A percentile compares a stretch with the other conserved stretches of the same genome.
These are phyloP conservation scores for Cantharis rustica DNA, from an alignment of 2,888 invertebrate genomes.

Conservation along the genomic window DNA sequence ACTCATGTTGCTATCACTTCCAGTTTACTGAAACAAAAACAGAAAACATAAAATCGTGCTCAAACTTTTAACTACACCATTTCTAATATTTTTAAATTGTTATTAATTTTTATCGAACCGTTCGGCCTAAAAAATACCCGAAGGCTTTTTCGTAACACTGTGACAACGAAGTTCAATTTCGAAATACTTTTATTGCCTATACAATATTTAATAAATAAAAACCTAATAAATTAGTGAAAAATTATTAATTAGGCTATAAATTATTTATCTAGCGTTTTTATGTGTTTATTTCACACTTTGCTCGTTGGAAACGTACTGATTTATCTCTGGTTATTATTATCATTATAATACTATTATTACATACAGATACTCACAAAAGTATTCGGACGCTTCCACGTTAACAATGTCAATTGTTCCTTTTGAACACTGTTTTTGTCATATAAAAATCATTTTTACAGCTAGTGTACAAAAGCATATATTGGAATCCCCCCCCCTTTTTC, in stretches of 20 bases:
- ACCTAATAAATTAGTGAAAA: not conserved
- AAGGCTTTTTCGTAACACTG: not conserved
- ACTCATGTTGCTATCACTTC: no score
- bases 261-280: not conserved
- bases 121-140: not conserved
- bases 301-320: not conserved
- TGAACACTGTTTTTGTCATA: no score
- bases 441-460: no score
- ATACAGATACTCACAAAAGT: no score
- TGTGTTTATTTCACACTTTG: not conserved
- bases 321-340: not conserved
- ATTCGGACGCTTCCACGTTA: no score
- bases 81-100: not conserved
- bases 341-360: no score
- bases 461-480: no score
- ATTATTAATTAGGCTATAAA: not conserved
- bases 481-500: no score
- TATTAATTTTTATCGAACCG: not conserved
- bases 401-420: no score
- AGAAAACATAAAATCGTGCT: no score
- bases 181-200: not conserved
- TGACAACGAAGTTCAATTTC: not conserved
- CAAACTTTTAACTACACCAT: not conserved
- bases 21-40: no score
- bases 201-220: not conserved